Conservation (phyloP, 2,888 invertebrate genomes). For the Rhopalosiphum nymphaeae region DNA sequence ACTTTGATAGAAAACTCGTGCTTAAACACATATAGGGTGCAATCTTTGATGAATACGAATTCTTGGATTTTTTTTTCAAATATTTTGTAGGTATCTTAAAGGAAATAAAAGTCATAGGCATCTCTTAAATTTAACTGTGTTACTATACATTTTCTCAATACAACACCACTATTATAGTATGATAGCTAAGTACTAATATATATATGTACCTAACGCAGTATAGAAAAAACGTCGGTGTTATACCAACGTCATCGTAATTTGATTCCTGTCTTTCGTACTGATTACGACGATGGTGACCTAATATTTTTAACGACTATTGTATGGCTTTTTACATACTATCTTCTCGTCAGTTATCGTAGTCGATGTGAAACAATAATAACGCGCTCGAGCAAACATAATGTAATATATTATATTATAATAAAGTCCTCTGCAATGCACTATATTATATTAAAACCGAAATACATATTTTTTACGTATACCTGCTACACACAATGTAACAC, state of each 20-base stretch:
- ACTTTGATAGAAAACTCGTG: background rate
- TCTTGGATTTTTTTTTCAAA: background rate
- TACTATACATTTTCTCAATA: background rate
- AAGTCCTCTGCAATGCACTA: background rate
- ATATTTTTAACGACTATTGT: conserved; percentile 32
- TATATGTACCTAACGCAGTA: background rate
- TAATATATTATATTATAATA: background rate
- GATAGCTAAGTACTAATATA: background rate
- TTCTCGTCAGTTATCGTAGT: background rate
- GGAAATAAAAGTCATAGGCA: background rate
- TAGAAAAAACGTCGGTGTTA: background rate
- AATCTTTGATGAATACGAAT: background rate
- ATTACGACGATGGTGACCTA: conserved; percentile 44
- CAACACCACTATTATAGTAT: background rate
- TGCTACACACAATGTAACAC: background rate
- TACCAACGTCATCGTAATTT: conserved; percentile 23
- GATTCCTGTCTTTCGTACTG: conserved; percentile 26
- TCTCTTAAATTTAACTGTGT: background rate
- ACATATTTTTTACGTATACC: background rate
- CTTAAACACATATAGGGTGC: background rate
- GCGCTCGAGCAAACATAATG: background rate
- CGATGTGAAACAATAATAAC: conserved; percentile 13
- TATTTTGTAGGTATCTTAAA: background rate
- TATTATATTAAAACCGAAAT: background rate
- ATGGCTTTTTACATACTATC: conserved; percentile 20